phyloP scores from a whole-genome alignment of 2,797 vertebrate genomes.

The Trachurus trachurus region DNA sequence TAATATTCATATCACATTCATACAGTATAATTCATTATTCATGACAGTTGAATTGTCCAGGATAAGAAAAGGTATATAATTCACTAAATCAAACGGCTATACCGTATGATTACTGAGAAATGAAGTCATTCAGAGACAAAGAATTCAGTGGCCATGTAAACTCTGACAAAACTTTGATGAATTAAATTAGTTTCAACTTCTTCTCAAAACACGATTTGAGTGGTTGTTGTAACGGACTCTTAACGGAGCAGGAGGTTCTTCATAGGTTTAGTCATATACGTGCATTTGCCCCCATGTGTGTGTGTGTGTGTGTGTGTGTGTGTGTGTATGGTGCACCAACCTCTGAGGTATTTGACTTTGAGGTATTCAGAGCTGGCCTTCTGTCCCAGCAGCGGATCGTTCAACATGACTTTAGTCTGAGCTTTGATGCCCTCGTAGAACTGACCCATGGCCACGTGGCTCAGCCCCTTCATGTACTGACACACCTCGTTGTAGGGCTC shows the following conservation, averaged over 20 bases:
- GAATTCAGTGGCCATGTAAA: no score
- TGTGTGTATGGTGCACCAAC: conserved; percentile 73
- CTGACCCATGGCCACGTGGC: conserved; percentile 97
- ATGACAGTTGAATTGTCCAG: no score
- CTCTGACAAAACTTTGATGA: no score
- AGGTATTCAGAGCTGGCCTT: conserved; percentile 98
- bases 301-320: not conserved
- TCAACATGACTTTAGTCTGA: conserved; percentile 98
- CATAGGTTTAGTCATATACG: not conserved
- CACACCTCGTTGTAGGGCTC: conserved; percentile 98
- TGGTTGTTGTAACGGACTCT: not conserved
- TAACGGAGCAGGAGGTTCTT: not conserved
- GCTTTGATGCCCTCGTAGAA: conserved; percentile 99
- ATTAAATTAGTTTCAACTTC: no score
- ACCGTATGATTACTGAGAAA: no score
- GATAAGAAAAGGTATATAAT: no score
- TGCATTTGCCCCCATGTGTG: no score
- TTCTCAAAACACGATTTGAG: not conserved
- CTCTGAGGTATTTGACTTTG: conserved; percentile 98
- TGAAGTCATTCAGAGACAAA: no score
- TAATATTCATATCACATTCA: no score
- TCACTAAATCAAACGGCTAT: no score
- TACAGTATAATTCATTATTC: no score
- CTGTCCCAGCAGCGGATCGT: conserved; percentile 95
- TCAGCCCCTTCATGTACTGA: conserved; percentile 98